Evolutionary conservation across 1,140 invertebrate species (phyloP).

Genomic region (Odontomachus brunneus): DNA sequence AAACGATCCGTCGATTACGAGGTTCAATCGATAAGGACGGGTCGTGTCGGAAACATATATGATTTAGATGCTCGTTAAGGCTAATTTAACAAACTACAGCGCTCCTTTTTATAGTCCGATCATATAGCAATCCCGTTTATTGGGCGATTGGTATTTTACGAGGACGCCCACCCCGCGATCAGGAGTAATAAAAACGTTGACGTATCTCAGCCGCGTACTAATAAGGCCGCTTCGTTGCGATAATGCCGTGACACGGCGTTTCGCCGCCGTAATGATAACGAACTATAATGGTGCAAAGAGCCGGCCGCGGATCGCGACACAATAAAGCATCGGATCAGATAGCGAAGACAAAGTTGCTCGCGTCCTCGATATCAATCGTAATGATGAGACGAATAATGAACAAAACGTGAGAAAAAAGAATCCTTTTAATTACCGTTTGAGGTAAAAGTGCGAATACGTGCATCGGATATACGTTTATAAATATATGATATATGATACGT

Average conservation of each 20-base stretch:
- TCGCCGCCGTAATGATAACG: neutral
- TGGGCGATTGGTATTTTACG: conserved; percentile 35
- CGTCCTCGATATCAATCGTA: no score
- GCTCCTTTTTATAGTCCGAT: conserved; percentile 36
- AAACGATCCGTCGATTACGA: neutral
- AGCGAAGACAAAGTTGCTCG: no score
- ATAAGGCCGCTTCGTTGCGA: conserved; percentile 42
- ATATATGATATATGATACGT: no score
- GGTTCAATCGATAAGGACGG: conserved; percentile 30
- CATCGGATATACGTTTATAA: no score
- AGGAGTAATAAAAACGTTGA: conserved; percentile 35
- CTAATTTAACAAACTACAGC: conserved; percentile 52
- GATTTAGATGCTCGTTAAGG: conserved; percentile 46
- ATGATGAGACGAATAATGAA: no score
- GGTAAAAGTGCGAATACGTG: no score
- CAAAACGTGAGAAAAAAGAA: no score
- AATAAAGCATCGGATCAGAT: conserved; percentile 11
- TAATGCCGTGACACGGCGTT: conserved; percentile 1
- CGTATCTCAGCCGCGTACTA: neutral
- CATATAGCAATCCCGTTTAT: conserved; percentile 28
- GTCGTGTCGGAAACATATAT: neutral
- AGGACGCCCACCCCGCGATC: neutral
- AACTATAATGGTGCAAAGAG: conserved; percentile 38
- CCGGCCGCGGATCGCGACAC: neutral
- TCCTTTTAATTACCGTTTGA: no score